Evolutionary conservation across 1,140 invertebrate genomes (phyloP).

Genomic region (Sarcophaga peregrina): DNA sequence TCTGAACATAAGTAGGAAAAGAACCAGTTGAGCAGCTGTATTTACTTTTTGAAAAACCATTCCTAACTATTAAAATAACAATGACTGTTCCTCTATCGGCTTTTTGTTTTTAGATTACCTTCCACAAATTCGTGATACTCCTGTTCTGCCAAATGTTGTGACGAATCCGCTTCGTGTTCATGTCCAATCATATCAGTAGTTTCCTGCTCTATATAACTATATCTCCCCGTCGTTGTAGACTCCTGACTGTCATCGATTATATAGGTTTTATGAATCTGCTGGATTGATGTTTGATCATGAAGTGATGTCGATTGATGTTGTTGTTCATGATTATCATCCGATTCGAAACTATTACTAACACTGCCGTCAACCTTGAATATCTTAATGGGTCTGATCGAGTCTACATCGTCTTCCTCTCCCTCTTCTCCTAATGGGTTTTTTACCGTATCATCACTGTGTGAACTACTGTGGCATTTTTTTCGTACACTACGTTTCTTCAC

Average conservation of each 20-base stretch:
- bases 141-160: not conserved
- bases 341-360: not conserved
- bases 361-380: not conserved
- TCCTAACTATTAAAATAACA: no score
- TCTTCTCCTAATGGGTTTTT: not conserved
- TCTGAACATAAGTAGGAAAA: no score
- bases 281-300: not conserved
- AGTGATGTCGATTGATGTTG: not conserved
- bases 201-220: not conserved
- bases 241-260: conserved; percentile 3
- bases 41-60: no score
- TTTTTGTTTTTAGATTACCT: not conserved
- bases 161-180: not conserved
- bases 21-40: no score
- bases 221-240: not conserved
- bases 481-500: conserved; percentile 51
- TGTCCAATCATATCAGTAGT: not conserved
- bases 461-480: not conserved
- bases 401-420: not conserved
- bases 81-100: not conserved
- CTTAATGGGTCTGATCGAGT: not conserved
- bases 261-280: not conserved
- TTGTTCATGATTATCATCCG: not conserved
- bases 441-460: not conserved
- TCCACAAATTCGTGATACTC: conserved; percentile 8